phyloP scores from a whole-genome alignment of 2,888 invertebrate genomes.

The Microctonus hyperodae region DNA sequence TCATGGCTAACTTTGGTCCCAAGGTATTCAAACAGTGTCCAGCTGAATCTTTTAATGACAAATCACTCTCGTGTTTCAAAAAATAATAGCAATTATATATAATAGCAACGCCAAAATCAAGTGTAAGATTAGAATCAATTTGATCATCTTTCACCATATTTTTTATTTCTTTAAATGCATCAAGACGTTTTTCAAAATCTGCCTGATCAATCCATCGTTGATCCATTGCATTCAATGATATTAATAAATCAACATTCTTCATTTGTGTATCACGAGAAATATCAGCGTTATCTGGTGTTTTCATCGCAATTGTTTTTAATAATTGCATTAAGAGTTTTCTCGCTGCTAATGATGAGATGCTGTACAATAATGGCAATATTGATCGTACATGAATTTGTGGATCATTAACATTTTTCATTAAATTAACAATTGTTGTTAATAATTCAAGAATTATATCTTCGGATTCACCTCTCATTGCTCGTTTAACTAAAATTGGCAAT shows the following conservation, averaged over 20 bases:
- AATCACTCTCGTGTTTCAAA: constrained; percentile 80
- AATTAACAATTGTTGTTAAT: constrained; percentile 76
- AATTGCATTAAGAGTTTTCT: constrained; percentile 75
- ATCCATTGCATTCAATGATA: constrained; percentile 87
- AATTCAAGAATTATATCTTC: constrained; percentile 77
- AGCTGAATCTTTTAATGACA: constrained; percentile 82
- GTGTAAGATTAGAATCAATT: constrained; percentile 48
- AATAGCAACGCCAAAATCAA: constrained; percentile 75
- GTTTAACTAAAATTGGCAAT: constrained; percentile 75
- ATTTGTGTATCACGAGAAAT: constrained; percentile 62
- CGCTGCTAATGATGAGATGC: constrained; percentile 70
- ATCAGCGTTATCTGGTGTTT: constrained; percentile 50
- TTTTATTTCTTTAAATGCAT: constrained; percentile 77
- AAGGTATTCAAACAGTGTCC: constrained; percentile 77
- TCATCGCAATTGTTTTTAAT: constrained; percentile 69
- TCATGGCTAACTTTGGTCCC: constrained; percentile 70
- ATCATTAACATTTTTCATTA: constrained; percentile 73
- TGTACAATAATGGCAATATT: constrained; percentile 77
- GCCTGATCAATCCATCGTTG: constrained; percentile 92
- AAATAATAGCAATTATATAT: constrained; percentile 85
- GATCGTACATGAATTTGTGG: constrained; percentile 74
- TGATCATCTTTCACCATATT: constrained; percentile 62
- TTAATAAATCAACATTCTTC: constrained; percentile 67
- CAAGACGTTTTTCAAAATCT: constrained; percentile 83
- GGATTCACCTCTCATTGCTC: constrained; percentile 68